Evolutionary conservation across 2,888 invertebrate genomes (phyloP).

Genomic region (Macrostomum cliftonense): DNA sequence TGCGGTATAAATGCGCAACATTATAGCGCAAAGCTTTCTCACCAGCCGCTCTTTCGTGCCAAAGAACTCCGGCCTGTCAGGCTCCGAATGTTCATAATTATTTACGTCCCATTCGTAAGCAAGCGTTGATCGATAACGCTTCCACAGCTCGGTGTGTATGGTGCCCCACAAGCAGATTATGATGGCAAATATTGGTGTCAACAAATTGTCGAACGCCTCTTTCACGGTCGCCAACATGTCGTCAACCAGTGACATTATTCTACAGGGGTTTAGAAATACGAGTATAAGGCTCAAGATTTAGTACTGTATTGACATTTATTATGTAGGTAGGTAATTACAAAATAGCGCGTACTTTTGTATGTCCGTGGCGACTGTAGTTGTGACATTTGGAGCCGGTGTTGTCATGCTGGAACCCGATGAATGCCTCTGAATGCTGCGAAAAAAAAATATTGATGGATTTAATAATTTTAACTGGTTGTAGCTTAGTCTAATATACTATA

Average conservation of each 20-base stretch:
- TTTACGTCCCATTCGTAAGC: slow-evolving; percentile 41
- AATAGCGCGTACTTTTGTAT: too few relatives aligned
- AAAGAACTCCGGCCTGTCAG: slow-evolving; percentile 35
- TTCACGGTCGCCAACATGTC: slow-evolving; percentile 25
- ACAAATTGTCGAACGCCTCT: slow-evolving; percentile 38
- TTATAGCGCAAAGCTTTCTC: too few relatives aligned
- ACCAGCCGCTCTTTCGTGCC: slow-evolving; percentile 11
- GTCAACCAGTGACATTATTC: slow-evolving; percentile 16
- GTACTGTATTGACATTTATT: too few relatives aligned
- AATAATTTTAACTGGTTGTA: too few relatives aligned
- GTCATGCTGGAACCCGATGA: too few relatives aligned
- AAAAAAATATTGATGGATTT: neutral
- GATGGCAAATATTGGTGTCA: slow-evolving; percentile 38
- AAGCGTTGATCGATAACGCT: slow-evolving; percentile 30
- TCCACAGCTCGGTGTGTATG: slow-evolving; percentile 38
- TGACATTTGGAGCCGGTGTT: too few relatives aligned
- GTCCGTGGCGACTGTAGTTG: too few relatives aligned
- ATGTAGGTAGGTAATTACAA: too few relatives aligned
- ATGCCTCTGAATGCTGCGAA: too few relatives aligned
- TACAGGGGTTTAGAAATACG: slow-evolving; percentile 12
- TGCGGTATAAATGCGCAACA: too few relatives aligned
- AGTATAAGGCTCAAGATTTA: neutral
- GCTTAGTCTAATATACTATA: too few relatives aligned
- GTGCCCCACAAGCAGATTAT: slow-evolving; percentile 40
- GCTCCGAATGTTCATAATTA: slow-evolving; percentile 36